Conservation (phyloP, 1,140 invertebrate genomes). For the Nymphalis io region DNA sequence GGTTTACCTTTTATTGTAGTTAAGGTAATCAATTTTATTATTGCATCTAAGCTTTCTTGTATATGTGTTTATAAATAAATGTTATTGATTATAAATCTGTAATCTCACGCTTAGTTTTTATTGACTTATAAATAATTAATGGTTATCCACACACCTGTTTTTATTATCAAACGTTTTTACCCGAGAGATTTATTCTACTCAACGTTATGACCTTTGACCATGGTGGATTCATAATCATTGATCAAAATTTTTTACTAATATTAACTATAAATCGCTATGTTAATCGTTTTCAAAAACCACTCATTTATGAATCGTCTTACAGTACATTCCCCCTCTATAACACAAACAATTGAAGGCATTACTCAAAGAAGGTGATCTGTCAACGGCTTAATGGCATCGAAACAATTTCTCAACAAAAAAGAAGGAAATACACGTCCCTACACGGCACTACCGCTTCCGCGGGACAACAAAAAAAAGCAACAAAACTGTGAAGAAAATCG, state of each 20-base stretch:
- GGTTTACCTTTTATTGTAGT: conserved; percentile 25
- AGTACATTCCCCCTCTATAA: conserved; percentile 44
- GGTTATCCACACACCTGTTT: conserved; percentile 28
- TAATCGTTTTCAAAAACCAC: conserved; percentile 44
- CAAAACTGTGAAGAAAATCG: conserved; percentile 68
- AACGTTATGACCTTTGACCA: not conserved
- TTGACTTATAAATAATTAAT: conserved; percentile 36
- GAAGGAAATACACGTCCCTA: conserved; percentile 73
- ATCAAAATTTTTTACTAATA: not conserved
- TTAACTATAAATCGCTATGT: not conserved
- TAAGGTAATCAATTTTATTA: conserved; percentile 34
- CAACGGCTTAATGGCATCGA: conserved; percentile 79
- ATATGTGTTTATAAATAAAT: conserved; percentile 29
- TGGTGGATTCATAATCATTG: not conserved
- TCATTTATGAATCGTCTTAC: conserved; percentile 10
- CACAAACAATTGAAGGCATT: conserved; percentile 70
- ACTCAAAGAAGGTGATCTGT: conserved; percentile 75
- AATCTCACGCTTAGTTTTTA: conserved; percentile 24
- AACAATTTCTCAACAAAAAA: conserved; percentile 79
- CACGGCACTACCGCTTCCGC: conserved; percentile 66
- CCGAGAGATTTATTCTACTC: not conserved
- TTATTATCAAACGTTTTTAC: conserved; percentile 17
- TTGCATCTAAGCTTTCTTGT: conserved; percentile 28
- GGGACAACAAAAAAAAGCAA: conserved; percentile 68
- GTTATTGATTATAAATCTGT: conserved; percentile 36